Conservation (phyloP, 2,797 vertebrate species). For the Clarias fuscus region DNA sequence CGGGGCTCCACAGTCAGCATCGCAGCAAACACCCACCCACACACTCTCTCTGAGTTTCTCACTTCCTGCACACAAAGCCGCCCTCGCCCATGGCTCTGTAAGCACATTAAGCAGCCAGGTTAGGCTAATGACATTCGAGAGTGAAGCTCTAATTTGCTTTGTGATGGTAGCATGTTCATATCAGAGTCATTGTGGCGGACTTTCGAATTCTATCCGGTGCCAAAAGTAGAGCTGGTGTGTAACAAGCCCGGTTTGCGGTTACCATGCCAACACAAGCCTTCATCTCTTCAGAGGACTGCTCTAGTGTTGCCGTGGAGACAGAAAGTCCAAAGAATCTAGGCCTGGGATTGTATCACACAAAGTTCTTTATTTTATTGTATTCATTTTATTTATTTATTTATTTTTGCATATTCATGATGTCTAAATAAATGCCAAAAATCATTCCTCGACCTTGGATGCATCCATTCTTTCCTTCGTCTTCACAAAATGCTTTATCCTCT, state of each 20-base stretch:
- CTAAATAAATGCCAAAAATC: background rate
- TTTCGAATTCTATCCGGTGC: conserved; percentile 36
- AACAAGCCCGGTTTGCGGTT: conserved; percentile 42
- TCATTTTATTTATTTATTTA: background rate
- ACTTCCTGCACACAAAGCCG: conserved; percentile 36
- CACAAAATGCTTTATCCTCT: background rate
- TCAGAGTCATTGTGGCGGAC: background rate
- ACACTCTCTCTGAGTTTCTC: conserved; percentile 29
- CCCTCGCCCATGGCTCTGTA: background rate
- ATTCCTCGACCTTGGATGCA: background rate
- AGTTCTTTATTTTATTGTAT: conserved; percentile 24
- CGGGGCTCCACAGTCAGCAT: conserved; percentile 24
- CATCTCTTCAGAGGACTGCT: conserved; percentile 48
- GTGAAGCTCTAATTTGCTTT: background rate
- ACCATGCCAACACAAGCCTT: conserved; percentile 55
- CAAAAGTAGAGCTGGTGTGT: conserved; percentile 38
- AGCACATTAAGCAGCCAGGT: background rate
- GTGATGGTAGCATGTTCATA: background rate
- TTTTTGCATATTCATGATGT: background rate
- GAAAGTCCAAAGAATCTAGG: conserved; percentile 38
- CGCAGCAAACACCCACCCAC: conserved; percentile 44
- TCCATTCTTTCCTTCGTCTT: background rate
- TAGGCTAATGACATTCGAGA: background rate
- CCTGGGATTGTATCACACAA: conserved; percentile 35
- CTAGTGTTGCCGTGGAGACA: conserved; percentile 52